Evolutionary conservation across 2,888 invertebrate genomes (phyloP), one percentile per base, ranked within the genome.

Genomic region (Tenthredo amoena): DNA sequence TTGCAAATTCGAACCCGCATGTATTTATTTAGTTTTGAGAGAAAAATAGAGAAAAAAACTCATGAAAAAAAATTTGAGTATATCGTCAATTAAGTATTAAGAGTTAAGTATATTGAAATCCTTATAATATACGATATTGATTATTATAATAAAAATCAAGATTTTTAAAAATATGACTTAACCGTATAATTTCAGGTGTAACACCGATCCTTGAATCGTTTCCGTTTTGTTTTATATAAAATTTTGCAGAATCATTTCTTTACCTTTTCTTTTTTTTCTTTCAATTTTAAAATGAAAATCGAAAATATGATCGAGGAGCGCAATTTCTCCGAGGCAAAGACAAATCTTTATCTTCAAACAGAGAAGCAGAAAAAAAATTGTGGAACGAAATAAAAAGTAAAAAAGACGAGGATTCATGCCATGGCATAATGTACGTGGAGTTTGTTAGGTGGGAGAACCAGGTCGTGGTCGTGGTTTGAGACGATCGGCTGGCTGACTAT

Each of bases 401-500:
- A 47, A 5, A 82, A 58, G 40, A 21, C 40, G 47, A 83, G 34
- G 21, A 83, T 83, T 58, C 68, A 71, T 83, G 83, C 34, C 81
- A 81, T 62, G 5, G 81, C 62, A 62, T 81, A 81, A 81, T 81
- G 81, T 85, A 83, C 74, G 85, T 68, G 58, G 47, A 34, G 58
- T 43, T 9, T n/a, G 74, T n/a, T 87, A 89, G 88, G 87, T 89
- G 86, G 77, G 85, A 68, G 88, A 87, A 89, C 31, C 18, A 77
- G 34, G 12, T 50, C 55, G 18, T 50, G 77, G 31, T 34, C 34
- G 91, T 55, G 77, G 81, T 81, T 40, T 81, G 62, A 62, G 81
- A 37, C 62, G 40, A 81, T 81, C 62, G 81, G 81, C 58, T 40
- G 47, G 62, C 81, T 91, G 91, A 91, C 89, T 92, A 91, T 91